phyloP scores from a whole-genome alignment of 2,113 vertebrate genomes.

The Zosterops hypoxanthus region DNA sequence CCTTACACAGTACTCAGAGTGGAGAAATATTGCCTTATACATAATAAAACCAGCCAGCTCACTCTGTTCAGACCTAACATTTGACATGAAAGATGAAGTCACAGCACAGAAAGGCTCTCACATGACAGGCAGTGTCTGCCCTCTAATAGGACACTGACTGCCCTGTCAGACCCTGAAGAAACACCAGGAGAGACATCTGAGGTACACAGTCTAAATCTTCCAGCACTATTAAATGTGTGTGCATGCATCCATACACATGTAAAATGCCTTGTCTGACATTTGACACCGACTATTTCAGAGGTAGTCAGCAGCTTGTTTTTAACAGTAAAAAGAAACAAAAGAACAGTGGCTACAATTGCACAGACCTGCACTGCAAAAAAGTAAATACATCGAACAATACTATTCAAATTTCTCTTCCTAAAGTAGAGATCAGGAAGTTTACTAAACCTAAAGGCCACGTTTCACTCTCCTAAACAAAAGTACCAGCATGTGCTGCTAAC shows the following conservation, averaged over 20 bases:
- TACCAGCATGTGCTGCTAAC: background rate
- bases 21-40: background rate
- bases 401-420: background rate
- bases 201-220: background rate
- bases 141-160: background rate
- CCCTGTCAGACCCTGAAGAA: background rate
- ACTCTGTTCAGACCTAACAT: background rate
- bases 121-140: background rate
- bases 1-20: background rate
- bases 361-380: background rate
- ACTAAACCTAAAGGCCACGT: background rate
- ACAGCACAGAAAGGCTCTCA: background rate
- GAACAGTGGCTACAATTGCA: background rate
- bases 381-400: background rate
- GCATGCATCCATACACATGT: too few relatives aligned
- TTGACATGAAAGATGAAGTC: background rate
- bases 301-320: background rate
- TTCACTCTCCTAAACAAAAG: background rate
- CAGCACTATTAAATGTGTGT: background rate
- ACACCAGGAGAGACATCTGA: background rate
- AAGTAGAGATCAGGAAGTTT: background rate
- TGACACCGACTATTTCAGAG: background rate
- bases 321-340: background rate
- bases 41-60: background rate
- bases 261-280: background rate